phyloP scores from a whole-genome alignment of 2,113 vertebrate genomes.

The Gallinago undulata region DNA sequence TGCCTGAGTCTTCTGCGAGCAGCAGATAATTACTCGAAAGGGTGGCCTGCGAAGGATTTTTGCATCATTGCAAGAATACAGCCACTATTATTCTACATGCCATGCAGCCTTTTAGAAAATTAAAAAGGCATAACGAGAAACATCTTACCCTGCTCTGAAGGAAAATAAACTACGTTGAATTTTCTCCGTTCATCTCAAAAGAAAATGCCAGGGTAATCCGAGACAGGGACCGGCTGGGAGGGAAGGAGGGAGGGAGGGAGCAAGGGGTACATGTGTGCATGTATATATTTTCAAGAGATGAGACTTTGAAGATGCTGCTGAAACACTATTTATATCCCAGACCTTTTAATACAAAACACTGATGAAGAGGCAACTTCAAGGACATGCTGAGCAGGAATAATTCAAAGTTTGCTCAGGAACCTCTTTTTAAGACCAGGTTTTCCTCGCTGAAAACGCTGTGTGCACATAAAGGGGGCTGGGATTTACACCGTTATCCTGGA shows the following conservation, averaged over 20 bases:
- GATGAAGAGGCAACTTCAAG: neutral
- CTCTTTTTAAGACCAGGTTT: neutral
- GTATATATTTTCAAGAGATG: neutral
- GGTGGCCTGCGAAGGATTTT: neutral
- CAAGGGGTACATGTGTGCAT: neutral
- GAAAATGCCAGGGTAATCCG: neutral
- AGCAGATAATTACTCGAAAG: neutral
- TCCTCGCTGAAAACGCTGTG: neutral
- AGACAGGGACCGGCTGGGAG: neutral
- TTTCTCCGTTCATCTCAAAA: neutral
- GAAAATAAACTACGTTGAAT: neutral
- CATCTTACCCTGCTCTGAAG: neutral
- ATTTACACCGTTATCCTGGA: neutral
- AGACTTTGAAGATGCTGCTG: neutral
- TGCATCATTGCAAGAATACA: slow-evolving; percentile 1
- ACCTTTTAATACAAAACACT: neutral
- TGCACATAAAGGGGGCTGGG: rapidly evolving
- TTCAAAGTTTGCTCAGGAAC: neutral
- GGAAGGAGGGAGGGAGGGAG: neutral
- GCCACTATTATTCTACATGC: neutral
- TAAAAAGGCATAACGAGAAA: slow-evolving; percentile 34
- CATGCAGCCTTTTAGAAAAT: slow-evolving; percentile 4
- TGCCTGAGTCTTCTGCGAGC: neutral
- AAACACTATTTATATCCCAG: neutral
- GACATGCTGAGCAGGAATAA: neutral